These are phyloP conservation scores for Diadema setosum DNA, from an alignment of 35 echinoderm and acorn worm species.

Conservation along the genomic window DNA sequence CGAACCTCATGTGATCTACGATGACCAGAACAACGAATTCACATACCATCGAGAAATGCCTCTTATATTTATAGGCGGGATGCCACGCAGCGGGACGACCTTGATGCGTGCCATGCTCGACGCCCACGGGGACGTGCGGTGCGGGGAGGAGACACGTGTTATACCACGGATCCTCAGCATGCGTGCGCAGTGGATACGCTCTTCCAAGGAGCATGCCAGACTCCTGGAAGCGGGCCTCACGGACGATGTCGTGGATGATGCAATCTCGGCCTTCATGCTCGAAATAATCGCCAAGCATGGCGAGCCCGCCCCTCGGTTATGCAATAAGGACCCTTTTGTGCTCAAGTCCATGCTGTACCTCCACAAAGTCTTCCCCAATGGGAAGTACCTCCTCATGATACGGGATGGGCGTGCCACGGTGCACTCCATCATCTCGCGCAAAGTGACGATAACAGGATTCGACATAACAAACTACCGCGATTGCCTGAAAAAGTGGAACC, in stretches of 20 bases:
- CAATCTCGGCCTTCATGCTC: slow-evolving; percentile 89
- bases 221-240: slow-evolving; percentile 84
- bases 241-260: slow-evolving; percentile 80
- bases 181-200: slow-evolving; percentile 84
- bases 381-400: slow-evolving; percentile 95
- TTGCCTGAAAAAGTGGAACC: slow-evolving; percentile 94
- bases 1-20: slow-evolving; percentile 50
- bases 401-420: slow-evolving; percentile 93
- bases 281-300: slow-evolving; percentile 98
- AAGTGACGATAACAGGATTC: slow-evolving; percentile 91
- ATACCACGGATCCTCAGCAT: slow-evolving; percentile 85
- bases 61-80: slow-evolving; percentile 94
- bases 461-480: slow-evolving; percentile 88
- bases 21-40: slow-evolving; percentile 64
- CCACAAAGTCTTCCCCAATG: slow-evolving; percentile 79
- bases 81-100: slow-evolving; percentile 94
- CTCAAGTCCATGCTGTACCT: slow-evolving; percentile 90
- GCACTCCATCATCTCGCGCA: slow-evolving; percentile 92
- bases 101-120: slow-evolving; percentile 98
- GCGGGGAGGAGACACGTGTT: slow-evolving; percentile 93
- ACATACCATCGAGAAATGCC: slow-evolving; percentile 80
- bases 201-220: slow-evolving; percentile 74
- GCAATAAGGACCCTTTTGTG: slow-evolving; percentile 96
- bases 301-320: slow-evolving; percentile 74
- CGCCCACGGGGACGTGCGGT: slow-evolving; percentile 79